Percentiles rank a stretch among this genome's conserved stretches.
phyloP scores from a whole-genome alignment of 2,797 vertebrate genomes.

The Lophius americanus region DNA sequence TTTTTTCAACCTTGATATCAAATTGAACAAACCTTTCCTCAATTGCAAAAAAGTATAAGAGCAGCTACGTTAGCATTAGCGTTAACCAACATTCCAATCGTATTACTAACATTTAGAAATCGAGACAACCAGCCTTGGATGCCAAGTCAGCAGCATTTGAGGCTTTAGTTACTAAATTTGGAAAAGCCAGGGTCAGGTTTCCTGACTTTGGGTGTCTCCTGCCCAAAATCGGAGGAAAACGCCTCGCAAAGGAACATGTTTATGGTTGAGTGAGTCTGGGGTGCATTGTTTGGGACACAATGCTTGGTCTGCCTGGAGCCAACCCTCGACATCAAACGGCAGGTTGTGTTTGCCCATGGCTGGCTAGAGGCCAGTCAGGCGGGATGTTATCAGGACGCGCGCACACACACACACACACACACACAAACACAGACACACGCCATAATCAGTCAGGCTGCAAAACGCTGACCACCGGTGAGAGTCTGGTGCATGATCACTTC shows the following conservation, averaged over 20 bases:
- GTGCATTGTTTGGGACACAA: conserved; percentile 88
- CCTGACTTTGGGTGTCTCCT: conserved; percentile 86
- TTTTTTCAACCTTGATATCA: conserved; percentile 2
- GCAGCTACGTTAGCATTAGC: conserved; percentile 29
- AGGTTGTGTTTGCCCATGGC: conserved; percentile 78
- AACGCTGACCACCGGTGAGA: conserved; percentile 28
- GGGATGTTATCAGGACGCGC: conserved; percentile 74
- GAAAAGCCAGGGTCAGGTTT: conserved; percentile 79
- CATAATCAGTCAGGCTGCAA: conserved; percentile 61
- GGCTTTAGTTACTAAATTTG: conserved; percentile 78
- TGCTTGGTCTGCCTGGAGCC: conserved; percentile 87
- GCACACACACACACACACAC: conserved; percentile 59
- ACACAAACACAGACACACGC: conserved; percentile 54
- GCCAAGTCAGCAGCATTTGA: conserved; percentile 76
- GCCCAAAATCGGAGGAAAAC: conserved; percentile 79
- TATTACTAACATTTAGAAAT: conserved; percentile 42
- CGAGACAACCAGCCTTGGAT: conserved; percentile 46
- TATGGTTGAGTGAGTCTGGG: conserved; percentile 85
- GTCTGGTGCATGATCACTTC: conserved; percentile 14
- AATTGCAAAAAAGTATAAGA: conserved; percentile 22
- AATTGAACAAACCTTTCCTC: conserved; percentile 30
- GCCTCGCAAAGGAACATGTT: conserved; percentile 82
- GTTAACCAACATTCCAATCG: conserved; percentile 42
- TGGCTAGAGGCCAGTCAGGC: conserved; percentile 74
- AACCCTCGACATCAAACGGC: conserved; percentile 81